These are phyloP conservation scores for Rhopilema esculentum DNA, from an alignment of 30 jellyfish, hydroid and myxozoan genomes.

Conservation along the genomic window DNA sequence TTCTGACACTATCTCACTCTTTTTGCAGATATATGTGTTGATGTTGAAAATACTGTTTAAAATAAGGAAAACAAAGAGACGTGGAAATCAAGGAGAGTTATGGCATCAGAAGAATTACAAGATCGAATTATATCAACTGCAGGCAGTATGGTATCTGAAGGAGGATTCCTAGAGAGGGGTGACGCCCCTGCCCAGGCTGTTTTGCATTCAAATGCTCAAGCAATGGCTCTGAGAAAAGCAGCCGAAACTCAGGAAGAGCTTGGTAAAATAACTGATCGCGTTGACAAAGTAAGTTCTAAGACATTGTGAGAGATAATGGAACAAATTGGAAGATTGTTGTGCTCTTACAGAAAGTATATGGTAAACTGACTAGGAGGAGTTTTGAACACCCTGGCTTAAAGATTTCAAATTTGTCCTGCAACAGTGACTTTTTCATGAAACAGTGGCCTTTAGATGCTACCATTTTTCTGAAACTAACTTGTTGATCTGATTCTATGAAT, in stretches of 20 bases:
- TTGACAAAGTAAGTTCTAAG: slow-evolving; percentile 56
- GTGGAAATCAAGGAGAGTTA: no score
- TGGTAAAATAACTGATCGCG: slow-evolving; percentile 68
- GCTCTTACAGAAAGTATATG: no score
- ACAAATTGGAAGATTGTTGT: no score
- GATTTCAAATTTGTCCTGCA: no score
- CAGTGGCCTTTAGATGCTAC: no score
- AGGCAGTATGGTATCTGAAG: slow-evolving; percentile 36
- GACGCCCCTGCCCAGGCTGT: slow-evolving; percentile 87
- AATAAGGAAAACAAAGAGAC: background rate
- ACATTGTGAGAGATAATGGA: no score
- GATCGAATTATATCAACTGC: slow-evolving; percentile 30
- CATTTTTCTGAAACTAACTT: no score
- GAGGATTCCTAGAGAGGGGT: slow-evolving; percentile 61
- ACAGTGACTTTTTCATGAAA: no score
- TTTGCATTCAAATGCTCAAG: slow-evolving; percentile 73
- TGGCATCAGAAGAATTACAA: background rate
- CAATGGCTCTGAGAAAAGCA: slow-evolving; percentile 71
- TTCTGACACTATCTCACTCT: background rate
- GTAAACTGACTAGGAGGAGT: no score
- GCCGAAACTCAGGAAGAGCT: slow-evolving; percentile 83
- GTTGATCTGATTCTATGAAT: no score
- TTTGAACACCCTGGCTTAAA: no score
- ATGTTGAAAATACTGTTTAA: background rate
- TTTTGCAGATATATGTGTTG: background rate